Base-by-base conservation (phyloP, 2,797 vertebrate species). In the Acipenser oxyrinchus region DNA sequence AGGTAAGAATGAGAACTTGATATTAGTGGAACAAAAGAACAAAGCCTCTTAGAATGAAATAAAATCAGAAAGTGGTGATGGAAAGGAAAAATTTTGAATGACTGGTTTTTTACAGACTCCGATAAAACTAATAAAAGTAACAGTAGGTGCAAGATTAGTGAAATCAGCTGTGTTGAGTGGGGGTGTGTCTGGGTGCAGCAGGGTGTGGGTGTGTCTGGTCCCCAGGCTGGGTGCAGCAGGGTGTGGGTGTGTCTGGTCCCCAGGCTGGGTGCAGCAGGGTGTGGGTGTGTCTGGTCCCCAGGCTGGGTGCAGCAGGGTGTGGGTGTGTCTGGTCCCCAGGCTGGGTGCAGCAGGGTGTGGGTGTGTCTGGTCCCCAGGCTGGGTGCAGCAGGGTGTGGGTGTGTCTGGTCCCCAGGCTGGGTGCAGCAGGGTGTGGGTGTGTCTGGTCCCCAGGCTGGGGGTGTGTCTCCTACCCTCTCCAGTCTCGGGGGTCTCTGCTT, bases 401-500 rank as follows among this genome's bases (percentile, higher is more conserved):
- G 8, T 10, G 55, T 51, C n/a, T n/a, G n/a, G n/a, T n/a, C n/a
- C n/a, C n/a, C n/a, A n/a, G n/a, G n/a, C 6, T 11, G 7, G 0
- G 3, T 9, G 60, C 48, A 12, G 51, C 51, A 53, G 8, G 51
- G 9, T 58, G 23, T 37, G 15, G 23, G 23, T 37, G 23, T 37
- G 23, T 37, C 23, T 37, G 23, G 23, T 53, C 12, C 51, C 51
- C 51, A 53, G 6, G 12, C 2, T 37, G 1, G 2, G 23, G 23
- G 2, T 18, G 4, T 7, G 0, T 8, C 55, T 18, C 73, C 87
- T 66, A 95, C 94, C 84, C 94, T 86, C 75, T 96, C 94, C 64
- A 96, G 81, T 2, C 93, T 88, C 0, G 92, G 91, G 0, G 94
- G 94, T 67, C 94, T 89, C 82, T 94, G 94, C 87, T 95, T 95